phyloP scores from a whole-genome alignment of 2,888 invertebrate species.

The Neoaliturus tenellus region DNA sequence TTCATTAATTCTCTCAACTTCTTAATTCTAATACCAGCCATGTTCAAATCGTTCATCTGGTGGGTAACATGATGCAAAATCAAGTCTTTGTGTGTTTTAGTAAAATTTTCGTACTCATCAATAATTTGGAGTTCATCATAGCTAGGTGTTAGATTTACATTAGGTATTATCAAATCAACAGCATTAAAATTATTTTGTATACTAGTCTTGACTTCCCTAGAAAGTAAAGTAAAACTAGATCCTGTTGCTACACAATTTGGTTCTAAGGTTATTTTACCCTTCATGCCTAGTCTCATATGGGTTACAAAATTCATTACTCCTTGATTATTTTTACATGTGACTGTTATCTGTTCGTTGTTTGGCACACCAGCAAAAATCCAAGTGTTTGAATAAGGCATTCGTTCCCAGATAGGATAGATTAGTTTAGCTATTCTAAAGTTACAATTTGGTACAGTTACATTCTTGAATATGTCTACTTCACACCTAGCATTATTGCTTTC shows the following conservation, averaged over 20 bases:
- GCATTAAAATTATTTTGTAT: neutral
- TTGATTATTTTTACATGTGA: conserved; percentile 19
- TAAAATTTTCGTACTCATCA: neutral
- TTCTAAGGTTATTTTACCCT: neutral
- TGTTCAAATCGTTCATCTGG: conserved; percentile 13
- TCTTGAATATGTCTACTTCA: conserved; percentile 6
- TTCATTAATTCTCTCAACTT: conserved; percentile 25
- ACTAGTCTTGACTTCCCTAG: neutral
- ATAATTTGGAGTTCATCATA: neutral
- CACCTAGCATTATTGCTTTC: neutral
- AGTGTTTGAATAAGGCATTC: neutral
- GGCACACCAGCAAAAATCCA: conserved; percentile 16
- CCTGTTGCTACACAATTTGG: conserved; percentile 8
- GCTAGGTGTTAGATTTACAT: neutral
- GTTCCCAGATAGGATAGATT: neutral
- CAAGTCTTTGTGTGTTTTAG: neutral
- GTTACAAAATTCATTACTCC: conserved; percentile 8
- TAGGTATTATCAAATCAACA: conserved; percentile 8
- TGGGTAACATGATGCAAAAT: neutral
- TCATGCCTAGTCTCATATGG: neutral
- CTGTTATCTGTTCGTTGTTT: neutral
- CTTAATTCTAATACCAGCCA: conserved; percentile 17
- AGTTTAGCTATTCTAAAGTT: neutral
- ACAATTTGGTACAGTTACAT: conserved; percentile 7
- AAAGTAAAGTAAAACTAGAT: conserved; percentile 19